These are phyloP conservation scores for Calliopsis andreniformis DNA, from an alignment of 1,140 invertebrate genomes.

Conservation along the genomic window DNA sequence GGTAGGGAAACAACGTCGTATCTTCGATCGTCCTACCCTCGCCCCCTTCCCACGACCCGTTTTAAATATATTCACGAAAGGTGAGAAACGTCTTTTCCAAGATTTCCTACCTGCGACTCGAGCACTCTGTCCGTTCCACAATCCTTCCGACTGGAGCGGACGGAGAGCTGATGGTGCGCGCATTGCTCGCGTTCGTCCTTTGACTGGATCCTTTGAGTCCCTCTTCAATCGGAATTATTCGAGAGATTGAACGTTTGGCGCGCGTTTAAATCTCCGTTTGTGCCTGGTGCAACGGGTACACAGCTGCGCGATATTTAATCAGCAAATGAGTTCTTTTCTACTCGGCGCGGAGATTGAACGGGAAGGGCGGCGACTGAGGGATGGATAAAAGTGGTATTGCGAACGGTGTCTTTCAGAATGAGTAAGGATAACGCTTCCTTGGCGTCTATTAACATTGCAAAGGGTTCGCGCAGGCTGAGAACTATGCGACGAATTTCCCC, in stretches of 20 bases:
- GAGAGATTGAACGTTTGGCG: slow-evolving; percentile 9
- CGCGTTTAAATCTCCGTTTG: slow-evolving; percentile 9
- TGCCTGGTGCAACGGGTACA: neutral
- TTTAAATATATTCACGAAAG: slow-evolving; percentile 5
- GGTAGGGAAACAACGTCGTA: slow-evolving; percentile 54
- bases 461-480: neutral
- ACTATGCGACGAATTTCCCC: slow-evolving; percentile 19
- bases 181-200: neutral
- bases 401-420: slow-evolving; percentile 10
- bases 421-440: slow-evolving; percentile 32
- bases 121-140: neutral
- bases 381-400: neutral
- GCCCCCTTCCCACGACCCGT: neutral
- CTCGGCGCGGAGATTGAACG: neutral
- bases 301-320: slow-evolving; percentile 7
- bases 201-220: slow-evolving; percentile 11
- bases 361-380: neutral
- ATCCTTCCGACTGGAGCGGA: neutral
- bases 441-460: slow-evolving; percentile 35
- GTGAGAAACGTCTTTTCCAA: neutral
- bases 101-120: neutral
- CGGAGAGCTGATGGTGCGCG: neutral
- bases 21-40: slow-evolving; percentile 52
- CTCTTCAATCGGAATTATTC: neutral
- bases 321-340: neutral